These are phyloP conservation scores for Motacilla alba DNA, from an alignment of 2,113 vertebrate genomes.

Conservation along the genomic window DNA sequence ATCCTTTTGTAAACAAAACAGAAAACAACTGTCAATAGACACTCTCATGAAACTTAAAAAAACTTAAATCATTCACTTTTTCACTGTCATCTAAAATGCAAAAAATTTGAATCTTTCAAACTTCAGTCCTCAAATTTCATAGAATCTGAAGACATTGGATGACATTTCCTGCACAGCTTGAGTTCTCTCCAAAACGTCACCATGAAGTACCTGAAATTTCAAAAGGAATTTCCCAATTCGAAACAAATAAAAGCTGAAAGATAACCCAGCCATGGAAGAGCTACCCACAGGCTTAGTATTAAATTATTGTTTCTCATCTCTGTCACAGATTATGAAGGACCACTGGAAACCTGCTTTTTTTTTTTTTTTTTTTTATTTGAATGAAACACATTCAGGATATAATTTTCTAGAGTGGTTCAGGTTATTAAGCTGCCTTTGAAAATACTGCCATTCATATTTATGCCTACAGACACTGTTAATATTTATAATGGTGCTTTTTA, in stretches of 20 bases:
- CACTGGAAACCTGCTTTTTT: too few species aligned
- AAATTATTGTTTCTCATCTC: background rate
- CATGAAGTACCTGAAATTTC: background rate
- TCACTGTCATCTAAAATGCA: background rate
- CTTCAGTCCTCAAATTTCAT: background rate
- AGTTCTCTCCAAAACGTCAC: background rate
- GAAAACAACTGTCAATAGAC: background rate
- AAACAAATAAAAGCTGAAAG: background rate
- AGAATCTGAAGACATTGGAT: background rate
- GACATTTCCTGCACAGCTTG: background rate
- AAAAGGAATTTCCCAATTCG: background rate
- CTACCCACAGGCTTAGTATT: background rate
- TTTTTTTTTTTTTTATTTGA: background rate
- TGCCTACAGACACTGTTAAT: background rate
- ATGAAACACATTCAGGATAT: background rate
- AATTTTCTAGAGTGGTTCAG: background rate
- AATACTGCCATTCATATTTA: background rate
- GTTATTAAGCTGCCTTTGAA: slow-evolving; percentile 35
- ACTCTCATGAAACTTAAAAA: background rate
- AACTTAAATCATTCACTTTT: background rate
- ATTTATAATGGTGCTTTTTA: background rate
- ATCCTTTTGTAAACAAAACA: background rate
- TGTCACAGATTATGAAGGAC: background rate
- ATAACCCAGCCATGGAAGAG: background rate
- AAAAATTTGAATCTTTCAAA: background rate